Evolutionary conservation across 2,797 vertebrate species (phyloP), one percentile per base, ranked within the genome.

Genomic region (Poeciliopsis turneri): DNA sequence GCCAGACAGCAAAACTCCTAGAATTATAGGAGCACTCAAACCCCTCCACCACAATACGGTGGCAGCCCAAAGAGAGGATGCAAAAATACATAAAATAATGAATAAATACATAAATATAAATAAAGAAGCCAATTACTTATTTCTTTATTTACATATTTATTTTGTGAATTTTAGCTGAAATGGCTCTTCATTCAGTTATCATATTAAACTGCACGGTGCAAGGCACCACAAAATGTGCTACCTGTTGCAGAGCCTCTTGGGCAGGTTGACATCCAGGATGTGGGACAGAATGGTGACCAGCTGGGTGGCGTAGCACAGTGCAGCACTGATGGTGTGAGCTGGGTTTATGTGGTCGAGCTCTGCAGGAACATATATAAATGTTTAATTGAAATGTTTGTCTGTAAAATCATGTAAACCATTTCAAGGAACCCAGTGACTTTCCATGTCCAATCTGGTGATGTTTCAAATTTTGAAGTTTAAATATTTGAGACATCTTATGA

Each of bases 221-320:
- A 23, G 16, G 36, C 68, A 45, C 5, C 13, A 51, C 0, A 0
- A 20, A 18, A 36, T 18, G 18, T 36, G 80, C 43, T 78, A 96
- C 98, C 98, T 99, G 96, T 99, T 98, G 92, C 97, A 98, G 80
- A 99, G 96, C 87, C 97, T 99, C 93, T 97, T 98, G 84, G 98
- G 98, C 81, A 99, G 96, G 92, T 97, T 99, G 46, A 99, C 93
- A 39, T 97, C 97, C 71, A 99, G 95, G 89, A 99, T 97, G 88
- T 98, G 97, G 72, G 98, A 99, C 85, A 99, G 90, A 86, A 97
- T 98, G 93, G 97, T 97, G 91, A 95, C 93, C 0, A 99, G 97
- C 93, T 99, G 98, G 1, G 98, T 98, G 81, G 97, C 94, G 76
- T 98, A 99, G 94, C 98, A 99, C 73, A 99, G 91, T 0, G 98